These are phyloP conservation scores for Ciconia maguari DNA, from an alignment of 2,113 vertebrate species.

Conservation along the genomic window DNA sequence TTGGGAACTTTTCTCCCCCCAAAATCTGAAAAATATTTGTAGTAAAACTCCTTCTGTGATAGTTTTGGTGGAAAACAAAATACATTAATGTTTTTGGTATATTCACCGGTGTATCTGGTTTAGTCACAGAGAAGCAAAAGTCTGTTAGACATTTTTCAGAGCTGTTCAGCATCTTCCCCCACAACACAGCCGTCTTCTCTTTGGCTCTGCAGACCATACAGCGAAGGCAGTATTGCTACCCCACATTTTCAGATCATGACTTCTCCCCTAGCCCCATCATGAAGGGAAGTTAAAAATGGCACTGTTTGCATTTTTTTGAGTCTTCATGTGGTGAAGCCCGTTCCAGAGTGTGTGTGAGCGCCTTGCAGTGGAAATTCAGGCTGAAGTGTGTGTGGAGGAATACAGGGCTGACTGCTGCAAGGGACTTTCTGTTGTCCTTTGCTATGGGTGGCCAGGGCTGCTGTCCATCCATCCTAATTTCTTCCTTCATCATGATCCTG, in stretches of 20 bases:
- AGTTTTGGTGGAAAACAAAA: not conserved
- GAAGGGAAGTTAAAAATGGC: not conserved
- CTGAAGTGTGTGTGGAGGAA: not conserved
- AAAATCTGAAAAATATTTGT: not conserved
- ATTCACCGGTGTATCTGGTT: not conserved
- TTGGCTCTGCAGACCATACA: not conserved
- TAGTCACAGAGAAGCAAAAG: not conserved
- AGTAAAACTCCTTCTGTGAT: not conserved
- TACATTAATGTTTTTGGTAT: not conserved
- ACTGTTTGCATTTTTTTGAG: not conserved
- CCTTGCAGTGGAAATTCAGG: not conserved
- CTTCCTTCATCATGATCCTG: not conserved
- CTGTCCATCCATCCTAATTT: not conserved
- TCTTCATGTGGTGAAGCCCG: not conserved
- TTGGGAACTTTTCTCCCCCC: not conserved
- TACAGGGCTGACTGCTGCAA: not conserved
- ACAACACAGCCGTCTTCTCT: not conserved
- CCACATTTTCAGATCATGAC: not conserved
- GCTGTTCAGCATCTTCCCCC: not conserved
- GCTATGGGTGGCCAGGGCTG: not conserved
- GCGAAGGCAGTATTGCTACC: not conserved
- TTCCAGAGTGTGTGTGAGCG: not conserved
- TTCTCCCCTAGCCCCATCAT: not conserved
- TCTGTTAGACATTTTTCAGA: not conserved
- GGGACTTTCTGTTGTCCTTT: not conserved